These are phyloP conservation scores for Acanthurus tractus DNA, from an alignment of 2,797 vertebrate species.

Conservation along the genomic window DNA sequence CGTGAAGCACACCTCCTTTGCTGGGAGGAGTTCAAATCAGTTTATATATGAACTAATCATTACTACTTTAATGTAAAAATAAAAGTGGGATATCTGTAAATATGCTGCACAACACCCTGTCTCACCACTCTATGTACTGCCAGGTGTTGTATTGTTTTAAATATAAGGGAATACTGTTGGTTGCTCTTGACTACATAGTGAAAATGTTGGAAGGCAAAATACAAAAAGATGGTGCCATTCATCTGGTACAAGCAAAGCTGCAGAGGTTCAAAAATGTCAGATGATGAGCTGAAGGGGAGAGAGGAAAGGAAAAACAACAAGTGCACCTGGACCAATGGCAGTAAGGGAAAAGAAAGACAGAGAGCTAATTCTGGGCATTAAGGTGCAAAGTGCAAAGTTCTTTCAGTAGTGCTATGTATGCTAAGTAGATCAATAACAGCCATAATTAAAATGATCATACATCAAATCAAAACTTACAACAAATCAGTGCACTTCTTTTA, in stretches of 20 bases:
- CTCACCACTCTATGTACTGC: neutral
- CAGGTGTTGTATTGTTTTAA: neutral
- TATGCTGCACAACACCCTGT: neutral
- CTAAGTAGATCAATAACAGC: too few species aligned
- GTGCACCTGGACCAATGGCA: neutral
- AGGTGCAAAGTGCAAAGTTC: slow-evolving; percentile 11
- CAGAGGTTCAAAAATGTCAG: neutral
- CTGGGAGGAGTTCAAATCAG: neutral
- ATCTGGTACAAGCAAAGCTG: neutral
- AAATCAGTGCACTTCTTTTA: too few species aligned
- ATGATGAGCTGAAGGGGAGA: neutral
- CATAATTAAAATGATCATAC: too few species aligned
- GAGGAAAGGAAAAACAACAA: slow-evolving; percentile 5
- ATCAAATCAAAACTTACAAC: too few species aligned
- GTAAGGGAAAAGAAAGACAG: neutral
- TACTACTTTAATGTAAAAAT: neutral
- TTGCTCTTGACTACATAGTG: slow-evolving; percentile 1
- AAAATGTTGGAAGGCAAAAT: neutral
- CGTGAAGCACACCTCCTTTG: neutral
- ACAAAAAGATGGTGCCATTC: neutral
- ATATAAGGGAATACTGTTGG: neutral
- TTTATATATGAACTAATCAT: neutral
- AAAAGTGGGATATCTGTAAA: neutral
- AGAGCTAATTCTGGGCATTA: neutral
- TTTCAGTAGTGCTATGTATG: neutral